Percentiles rank a stretch among this genome's conserved stretches.
Evolutionary conservation across 2,113 vertebrate species (phyloP).

Genomic region (Pogona vitticeps): DNA sequence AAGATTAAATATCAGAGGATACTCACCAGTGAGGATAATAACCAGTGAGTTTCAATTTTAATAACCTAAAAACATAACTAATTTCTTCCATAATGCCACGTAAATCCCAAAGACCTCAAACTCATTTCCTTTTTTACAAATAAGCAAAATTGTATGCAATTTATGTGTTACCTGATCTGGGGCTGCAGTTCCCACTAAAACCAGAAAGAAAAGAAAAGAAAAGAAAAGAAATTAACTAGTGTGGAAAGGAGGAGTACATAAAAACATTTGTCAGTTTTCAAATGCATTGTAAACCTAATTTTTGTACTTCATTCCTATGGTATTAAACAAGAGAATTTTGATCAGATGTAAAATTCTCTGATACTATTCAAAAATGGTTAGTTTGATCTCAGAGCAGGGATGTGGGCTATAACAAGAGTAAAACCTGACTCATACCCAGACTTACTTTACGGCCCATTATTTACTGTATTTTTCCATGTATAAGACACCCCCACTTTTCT

Average conservation of each 20-base stretch:
- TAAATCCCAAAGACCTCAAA: not conserved
- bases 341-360: not conserved
- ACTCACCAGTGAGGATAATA: not conserved
- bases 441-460: not conserved
- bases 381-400: constrained; percentile 6
- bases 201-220: constrained; percentile 70
- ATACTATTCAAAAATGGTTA: not conserved
- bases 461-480: too few relatives aligned
- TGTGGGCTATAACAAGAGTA: not conserved
- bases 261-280: not conserved
- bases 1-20: not conserved
- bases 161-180: constrained; percentile 85
- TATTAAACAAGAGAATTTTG: not conserved
- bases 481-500: too few relatives aligned
- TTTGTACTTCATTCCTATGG: not conserved
- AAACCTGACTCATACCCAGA: not conserved
- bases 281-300: not conserved
- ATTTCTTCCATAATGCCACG: not conserved
- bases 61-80: not conserved
- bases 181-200: constrained; percentile 85
- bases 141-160: not conserved
- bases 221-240: constrained; percentile 48
- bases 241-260: constrained; percentile 12
- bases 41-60: not conserved
- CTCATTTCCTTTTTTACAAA: not conserved